Evolutionary conservation across 1,140 invertebrate genomes (phyloP).

Genomic region (Nymphalis io): DNA sequence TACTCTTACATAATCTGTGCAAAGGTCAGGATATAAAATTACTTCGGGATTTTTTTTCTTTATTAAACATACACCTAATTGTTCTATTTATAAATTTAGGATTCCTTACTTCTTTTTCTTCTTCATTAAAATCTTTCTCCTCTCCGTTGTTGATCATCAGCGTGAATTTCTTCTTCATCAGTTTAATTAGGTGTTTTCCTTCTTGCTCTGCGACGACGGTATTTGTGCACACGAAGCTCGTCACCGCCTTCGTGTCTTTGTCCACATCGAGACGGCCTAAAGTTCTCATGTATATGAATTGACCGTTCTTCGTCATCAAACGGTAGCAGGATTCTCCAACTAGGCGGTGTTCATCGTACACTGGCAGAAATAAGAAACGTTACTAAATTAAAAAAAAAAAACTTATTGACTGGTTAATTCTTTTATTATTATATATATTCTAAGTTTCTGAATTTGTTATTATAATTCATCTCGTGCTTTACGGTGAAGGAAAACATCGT

Average conservation of each 20-base stretch:
- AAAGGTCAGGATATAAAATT: no score
- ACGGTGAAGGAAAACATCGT: no score
- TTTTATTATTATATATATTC: no score
- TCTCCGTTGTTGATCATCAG: constrained; percentile 73
- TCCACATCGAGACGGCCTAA: constrained; percentile 90
- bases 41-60: no score
- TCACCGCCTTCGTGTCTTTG: constrained; percentile 85
- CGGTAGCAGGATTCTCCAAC: constrained; percentile 91
- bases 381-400: neutral
- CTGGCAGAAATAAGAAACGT: constrained; percentile 74
- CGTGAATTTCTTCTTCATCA: constrained; percentile 88
- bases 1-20: no score
- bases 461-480: no score
- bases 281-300: constrained; percentile 90
- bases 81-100: neutral
- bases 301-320: constrained; percentile 87
- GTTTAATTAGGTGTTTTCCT: constrained; percentile 83
- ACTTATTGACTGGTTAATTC: no score
- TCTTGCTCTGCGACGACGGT: constrained; percentile 88
- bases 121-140: constrained; percentile 32
- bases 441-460: no score
- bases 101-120: neutral
- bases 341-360: constrained; percentile 89
- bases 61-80: neutral
- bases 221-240: constrained; percentile 92